Evolutionary conservation across 1,140 invertebrate species (phyloP).

Genomic region (Calycopis cecrops): DNA sequence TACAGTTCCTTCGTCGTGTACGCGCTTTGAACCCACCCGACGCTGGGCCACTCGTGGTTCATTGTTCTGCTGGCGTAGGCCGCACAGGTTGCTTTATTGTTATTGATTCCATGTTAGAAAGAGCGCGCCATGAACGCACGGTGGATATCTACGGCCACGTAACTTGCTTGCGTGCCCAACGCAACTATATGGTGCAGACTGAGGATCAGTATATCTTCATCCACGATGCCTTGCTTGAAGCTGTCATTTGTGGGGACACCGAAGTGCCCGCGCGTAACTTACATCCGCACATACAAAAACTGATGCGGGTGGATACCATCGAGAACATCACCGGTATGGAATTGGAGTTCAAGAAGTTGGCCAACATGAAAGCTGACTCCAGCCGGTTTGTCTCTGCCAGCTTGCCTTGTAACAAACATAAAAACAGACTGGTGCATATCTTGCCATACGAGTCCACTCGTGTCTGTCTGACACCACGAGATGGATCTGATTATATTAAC

Average conservation of each 20-base stretch:
- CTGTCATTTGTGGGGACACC: conserved; percentile 95
- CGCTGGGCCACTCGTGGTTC: conserved; percentile 95
- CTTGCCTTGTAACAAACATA: conserved; percentile 97
- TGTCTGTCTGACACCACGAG: conserved; percentile 95
- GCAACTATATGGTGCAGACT: conserved; percentile 98
- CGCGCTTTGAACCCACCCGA: conserved; percentile 92
- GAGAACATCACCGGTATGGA: conserved; percentile 98
- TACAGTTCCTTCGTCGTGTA: conserved; percentile 97
- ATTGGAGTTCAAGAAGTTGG: conserved; percentile 97
- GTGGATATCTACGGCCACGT: conserved; percentile 99
- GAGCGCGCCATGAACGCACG: conserved; percentile 95
- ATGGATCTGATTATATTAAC: conserved; percentile 99
- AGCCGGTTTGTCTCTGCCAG: conserved; percentile 97
- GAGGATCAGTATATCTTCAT: conserved; percentile 99
- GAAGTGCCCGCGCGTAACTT: conserved; percentile 94
- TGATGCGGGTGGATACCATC: conserved; percentile 87
- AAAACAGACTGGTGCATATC: conserved; percentile 98
- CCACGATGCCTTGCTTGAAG: conserved; percentile 96
- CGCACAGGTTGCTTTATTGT: conserved; percentile 99
- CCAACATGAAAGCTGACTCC: conserved; percentile 95
- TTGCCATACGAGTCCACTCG: conserved; percentile 97
- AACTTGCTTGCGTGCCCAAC: conserved; percentile 95
- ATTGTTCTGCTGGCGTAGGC: conserved; percentile 98
- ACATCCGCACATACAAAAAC: conserved; percentile 94
- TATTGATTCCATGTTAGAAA: conserved; percentile 97